phyloP scores from a whole-genome alignment of 2,888 invertebrate genomes.

The Alloscopus bannaensis region DNA sequence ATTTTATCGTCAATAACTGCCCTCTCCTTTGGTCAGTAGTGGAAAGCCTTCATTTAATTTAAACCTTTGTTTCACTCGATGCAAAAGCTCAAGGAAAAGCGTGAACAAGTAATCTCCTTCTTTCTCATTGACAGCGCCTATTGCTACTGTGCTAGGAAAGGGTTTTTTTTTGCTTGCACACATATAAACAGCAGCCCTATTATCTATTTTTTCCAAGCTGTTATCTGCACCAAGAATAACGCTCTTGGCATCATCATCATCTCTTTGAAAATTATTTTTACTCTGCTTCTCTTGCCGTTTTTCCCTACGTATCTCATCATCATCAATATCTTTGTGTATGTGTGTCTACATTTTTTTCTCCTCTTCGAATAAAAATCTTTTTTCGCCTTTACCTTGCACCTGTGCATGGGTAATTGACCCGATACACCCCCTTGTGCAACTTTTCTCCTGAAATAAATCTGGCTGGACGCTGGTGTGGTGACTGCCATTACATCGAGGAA shows the following conservation, averaged over 20 bases:
- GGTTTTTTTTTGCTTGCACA: too few relatives aligned
- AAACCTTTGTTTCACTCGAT: not conserved
- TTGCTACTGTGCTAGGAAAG: conserved; percentile 4
- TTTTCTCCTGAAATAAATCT: too few relatives aligned
- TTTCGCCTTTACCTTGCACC: conserved; percentile 17
- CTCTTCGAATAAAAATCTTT: conserved; percentile 10
- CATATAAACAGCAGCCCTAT: too few relatives aligned
- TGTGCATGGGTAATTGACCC: conserved; percentile 43
- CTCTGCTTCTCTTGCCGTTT: not conserved
- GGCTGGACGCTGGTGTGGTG: too few relatives aligned
- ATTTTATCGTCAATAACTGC: too few relatives aligned
- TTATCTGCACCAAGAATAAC: not conserved
- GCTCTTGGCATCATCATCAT: too few relatives aligned
- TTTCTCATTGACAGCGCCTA: conserved; percentile 1
- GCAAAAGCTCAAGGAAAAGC: conserved; percentile 13
- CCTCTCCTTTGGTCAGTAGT: too few relatives aligned
- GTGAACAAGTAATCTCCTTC: not conserved
- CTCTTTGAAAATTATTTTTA: conserved; percentile 1
- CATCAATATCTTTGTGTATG: not conserved
- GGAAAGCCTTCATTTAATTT: conserved; percentile 8
- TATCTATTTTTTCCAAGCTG: not conserved
- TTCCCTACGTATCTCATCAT: not conserved
- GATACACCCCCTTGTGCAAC: not conserved
- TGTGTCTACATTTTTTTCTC: too few relatives aligned
- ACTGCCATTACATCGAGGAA: too few relatives aligned